Percentiles rank a stretch among this genome's conserved stretches.
Conservation (phyloP, 1,140 invertebrate species). For the Akabosia matsudoensis region DNA sequence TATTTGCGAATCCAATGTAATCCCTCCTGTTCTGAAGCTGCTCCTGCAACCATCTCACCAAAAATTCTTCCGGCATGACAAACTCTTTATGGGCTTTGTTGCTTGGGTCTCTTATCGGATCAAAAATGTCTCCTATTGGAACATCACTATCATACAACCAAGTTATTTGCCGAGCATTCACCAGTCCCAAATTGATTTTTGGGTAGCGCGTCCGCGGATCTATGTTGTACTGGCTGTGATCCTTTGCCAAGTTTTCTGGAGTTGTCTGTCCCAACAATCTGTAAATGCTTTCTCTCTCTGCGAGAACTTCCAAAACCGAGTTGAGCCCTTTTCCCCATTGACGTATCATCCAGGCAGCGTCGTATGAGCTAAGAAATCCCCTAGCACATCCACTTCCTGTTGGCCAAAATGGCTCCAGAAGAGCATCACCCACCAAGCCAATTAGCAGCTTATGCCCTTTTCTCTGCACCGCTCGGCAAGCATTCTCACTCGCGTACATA, state of each 20-base stretch:
- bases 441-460: constrained; percentile 54
- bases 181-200: constrained; percentile 42
- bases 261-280: constrained; percentile 57
- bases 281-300: constrained; percentile 58
- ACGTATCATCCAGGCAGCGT: constrained; percentile 58
- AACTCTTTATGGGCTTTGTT: background rate
- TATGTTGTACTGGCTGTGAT: constrained; percentile 52
- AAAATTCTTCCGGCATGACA: background rate
- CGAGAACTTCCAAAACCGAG: constrained; percentile 52
- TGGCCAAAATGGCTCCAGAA: constrained; percentile 54
- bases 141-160: constrained; percentile 40
- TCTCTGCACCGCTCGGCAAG: constrained; percentile 54
- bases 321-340: constrained; percentile 52
- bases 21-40: background rate
- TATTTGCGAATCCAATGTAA: background rate
- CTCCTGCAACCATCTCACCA: constrained; percentile 1
- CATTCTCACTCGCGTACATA: constrained; percentile 59
- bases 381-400: constrained; percentile 53
- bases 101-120: constrained; percentile 1
- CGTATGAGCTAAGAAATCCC: constrained; percentile 58
- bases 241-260: constrained; percentile 56
- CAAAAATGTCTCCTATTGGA: constrained; percentile 16
- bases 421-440: constrained; percentile 59
- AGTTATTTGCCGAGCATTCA: constrained; percentile 33
- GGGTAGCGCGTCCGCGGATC: constrained; percentile 55